Percentiles rank a stretch among this genome's conserved stretches.
phyloP scores from a whole-genome alignment of 2,888 invertebrate genomes.

The Microchrysa polita region DNA sequence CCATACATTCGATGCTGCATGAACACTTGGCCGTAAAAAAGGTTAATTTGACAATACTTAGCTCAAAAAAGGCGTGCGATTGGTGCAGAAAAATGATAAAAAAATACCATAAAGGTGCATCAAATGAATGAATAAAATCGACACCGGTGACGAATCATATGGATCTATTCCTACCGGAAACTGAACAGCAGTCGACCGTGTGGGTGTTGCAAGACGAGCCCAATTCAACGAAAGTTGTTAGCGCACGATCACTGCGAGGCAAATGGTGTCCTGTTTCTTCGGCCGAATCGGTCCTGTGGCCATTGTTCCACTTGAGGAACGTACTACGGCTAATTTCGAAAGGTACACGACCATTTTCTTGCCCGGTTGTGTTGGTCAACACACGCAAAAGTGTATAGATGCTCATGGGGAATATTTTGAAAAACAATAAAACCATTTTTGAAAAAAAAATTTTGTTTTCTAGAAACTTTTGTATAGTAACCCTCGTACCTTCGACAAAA shows the following conservation, averaged over 20 bases:
- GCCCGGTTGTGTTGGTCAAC: neutral
- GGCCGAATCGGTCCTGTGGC: neutral
- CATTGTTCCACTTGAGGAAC: neutral
- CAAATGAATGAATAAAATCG: neutral
- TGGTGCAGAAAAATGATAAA: neutral
- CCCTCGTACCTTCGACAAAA: no score
- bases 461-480: no score
- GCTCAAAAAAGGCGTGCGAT: neutral
- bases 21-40: neutral
- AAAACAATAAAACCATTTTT: neutral
- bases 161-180: neutral
- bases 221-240: no score
- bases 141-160: neutral
- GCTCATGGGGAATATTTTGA: neutral
- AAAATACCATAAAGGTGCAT: neutral
- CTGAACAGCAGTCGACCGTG: neutral
- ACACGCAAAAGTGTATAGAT: neutral
- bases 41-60: neutral
- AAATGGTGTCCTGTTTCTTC: neutral
- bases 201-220: neutral
- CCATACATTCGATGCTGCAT: neutral
- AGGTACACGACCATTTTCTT: constrained; percentile 1
- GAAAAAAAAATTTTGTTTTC: neutral
- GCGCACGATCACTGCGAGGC: neutral
- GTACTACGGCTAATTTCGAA: neutral